Conservation (phyloP, 37 sponge, comb jelly and placozoan genomes). For the Aphrocallistes beatrix region DNA sequence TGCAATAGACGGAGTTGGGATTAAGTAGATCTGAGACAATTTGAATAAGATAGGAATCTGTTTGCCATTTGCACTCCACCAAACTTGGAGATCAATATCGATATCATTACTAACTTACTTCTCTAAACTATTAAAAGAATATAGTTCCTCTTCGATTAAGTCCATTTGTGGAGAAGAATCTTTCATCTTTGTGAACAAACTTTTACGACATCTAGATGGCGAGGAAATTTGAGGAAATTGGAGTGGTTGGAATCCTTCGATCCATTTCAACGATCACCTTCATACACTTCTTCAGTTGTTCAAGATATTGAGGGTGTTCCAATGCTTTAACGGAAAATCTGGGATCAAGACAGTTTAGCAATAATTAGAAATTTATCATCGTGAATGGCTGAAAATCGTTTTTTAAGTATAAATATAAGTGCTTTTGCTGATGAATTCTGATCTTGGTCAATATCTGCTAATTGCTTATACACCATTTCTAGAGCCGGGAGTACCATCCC, state of each 20-base stretch:
- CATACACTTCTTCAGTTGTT: neutral
- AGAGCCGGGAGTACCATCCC: neutral
- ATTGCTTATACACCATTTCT: neutral
- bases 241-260: neutral
- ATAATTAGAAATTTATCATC: neutral
- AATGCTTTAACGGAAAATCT: neutral
- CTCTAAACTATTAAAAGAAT: neutral
- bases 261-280: neutral
- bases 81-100: neutral
- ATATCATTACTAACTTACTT: neutral
- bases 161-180: neutral
- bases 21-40: neutral
- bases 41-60: neutral
- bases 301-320: neutral
- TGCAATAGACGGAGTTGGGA: neutral
- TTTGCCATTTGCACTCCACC: neutral
- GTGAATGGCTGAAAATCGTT: neutral
- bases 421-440: neutral
- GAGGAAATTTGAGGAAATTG: neutral
- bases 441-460: neutral
- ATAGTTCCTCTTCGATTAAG: neutral
- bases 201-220: neutral
- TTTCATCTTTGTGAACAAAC: neutral
- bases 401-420: neutral
- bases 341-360: neutral